Evolutionary conservation across 2,113 vertebrate genomes (phyloP).

Genomic region (Ranitomeya imitator): DNA sequence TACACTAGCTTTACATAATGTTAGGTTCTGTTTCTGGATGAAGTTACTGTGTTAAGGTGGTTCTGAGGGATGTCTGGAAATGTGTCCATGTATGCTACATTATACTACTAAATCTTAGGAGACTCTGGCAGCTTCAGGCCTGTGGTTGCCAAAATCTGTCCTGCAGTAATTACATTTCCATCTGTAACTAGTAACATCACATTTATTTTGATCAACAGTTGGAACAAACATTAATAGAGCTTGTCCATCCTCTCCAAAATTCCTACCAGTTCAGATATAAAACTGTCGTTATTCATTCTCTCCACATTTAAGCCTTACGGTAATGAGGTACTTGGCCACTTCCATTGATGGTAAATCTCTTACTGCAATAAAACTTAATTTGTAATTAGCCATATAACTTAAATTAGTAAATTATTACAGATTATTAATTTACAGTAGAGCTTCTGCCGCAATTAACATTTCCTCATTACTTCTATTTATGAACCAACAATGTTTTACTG

Average conservation of each 20-base stretch:
- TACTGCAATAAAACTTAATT: conserved; percentile 44
- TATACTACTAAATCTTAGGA: not conserved
- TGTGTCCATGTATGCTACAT: not conserved
- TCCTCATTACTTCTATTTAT: conserved; percentile 38
- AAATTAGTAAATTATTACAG: conserved; percentile 43
- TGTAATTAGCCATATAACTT: conserved; percentile 45
- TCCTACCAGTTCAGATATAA: conserved; percentile 22
- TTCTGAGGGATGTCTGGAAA: not conserved
- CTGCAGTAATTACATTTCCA: conserved; percentile 15
- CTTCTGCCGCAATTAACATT: conserved; percentile 42
- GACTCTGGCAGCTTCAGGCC: not conserved
- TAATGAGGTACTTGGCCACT: conserved; percentile 40
- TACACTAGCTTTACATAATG: not conserved
- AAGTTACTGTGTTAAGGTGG: not conserved
- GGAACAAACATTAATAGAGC: conserved; percentile 46
- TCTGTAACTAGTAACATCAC: conserved; percentile 7
- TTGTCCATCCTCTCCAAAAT: conserved; percentile 28
- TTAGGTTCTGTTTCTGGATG: not conserved
- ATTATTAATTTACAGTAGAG: conserved; percentile 43
- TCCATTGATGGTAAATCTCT: conserved; percentile 20
- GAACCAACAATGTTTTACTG: conserved; percentile 44
- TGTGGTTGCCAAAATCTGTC: not conserved
- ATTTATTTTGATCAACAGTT: conserved; percentile 38
- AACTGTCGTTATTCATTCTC: conserved; percentile 28
- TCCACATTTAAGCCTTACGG: not conserved